Conservation (phyloP, 2,797 vertebrate genomes). For the Pampus argenteus region DNA sequence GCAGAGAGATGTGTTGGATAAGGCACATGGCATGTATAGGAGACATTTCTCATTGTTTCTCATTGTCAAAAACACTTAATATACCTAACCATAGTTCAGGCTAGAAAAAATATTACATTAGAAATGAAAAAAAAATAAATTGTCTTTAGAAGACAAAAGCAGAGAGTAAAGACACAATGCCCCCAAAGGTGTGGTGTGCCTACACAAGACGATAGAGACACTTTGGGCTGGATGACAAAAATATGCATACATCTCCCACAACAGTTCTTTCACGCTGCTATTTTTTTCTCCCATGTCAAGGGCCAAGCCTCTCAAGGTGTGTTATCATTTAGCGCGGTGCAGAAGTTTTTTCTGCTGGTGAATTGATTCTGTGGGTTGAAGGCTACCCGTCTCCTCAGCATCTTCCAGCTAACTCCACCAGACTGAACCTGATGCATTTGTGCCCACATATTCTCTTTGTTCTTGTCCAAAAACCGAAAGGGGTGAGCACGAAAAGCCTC, state of each 20-base stretch:
- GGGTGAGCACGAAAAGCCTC: slow-evolving; percentile 72
- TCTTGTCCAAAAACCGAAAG: slow-evolving; percentile 71
- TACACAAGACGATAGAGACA: slow-evolving; percentile 69
- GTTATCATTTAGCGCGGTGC: slow-evolving; percentile 76
- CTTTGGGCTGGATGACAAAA: slow-evolving; percentile 72
- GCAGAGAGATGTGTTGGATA: background rate
- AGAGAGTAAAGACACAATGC: slow-evolving; percentile 33
- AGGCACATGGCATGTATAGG: background rate
- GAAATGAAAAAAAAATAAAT: slow-evolving; percentile 35
- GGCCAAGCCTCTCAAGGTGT: slow-evolving; percentile 79
- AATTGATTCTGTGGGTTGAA: slow-evolving; percentile 81
- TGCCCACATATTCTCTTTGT: slow-evolving; percentile 80
- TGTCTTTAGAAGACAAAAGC: slow-evolving; percentile 51
- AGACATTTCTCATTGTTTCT: no score
- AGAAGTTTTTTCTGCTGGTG: slow-evolving; percentile 62
- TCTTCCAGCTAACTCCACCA: slow-evolving; percentile 70
- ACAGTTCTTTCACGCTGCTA: slow-evolving; percentile 67
- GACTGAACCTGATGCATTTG: slow-evolving; percentile 66
- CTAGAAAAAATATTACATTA: slow-evolving; percentile 19
- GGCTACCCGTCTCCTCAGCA: slow-evolving; percentile 71
- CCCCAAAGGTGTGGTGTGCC: slow-evolving; percentile 64
- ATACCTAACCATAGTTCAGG: background rate
- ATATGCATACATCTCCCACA: slow-evolving; percentile 71
- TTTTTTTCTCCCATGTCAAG: slow-evolving; percentile 78
- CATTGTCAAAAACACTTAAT: no score